Conservation (phyloP, 2,113 vertebrate genomes). For the Gracilinanus agilis region DNA sequence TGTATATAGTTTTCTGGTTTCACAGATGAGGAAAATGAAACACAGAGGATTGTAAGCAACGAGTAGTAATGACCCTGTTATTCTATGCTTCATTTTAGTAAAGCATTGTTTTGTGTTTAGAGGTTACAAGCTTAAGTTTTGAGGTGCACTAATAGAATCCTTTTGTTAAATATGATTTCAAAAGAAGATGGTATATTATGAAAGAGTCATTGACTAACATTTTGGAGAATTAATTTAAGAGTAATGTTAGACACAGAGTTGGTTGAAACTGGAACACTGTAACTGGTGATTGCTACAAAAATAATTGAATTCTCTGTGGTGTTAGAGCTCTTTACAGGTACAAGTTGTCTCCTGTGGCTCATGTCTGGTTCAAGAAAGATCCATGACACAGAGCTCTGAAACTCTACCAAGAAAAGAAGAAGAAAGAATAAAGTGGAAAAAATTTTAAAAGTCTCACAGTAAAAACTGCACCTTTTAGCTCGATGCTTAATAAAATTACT, state of each 20-base stretch:
- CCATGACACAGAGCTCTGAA: background rate
- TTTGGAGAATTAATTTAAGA: background rate
- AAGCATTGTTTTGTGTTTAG: slow-evolving; percentile 4
- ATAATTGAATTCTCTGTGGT: background rate
- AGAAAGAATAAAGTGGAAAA: slow-evolving; percentile 17
- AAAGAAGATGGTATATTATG: background rate
- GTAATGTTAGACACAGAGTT: background rate
- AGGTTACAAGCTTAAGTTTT: slow-evolving; percentile 3
- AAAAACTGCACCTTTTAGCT: background rate
- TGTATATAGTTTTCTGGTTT: no score
- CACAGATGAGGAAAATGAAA: background rate
- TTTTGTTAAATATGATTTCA: background rate
- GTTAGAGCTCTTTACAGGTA: background rate
- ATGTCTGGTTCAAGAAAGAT: background rate
- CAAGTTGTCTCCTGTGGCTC: background rate
- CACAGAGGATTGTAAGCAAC: background rate
- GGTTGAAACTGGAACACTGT: background rate
- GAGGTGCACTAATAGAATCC: background rate
- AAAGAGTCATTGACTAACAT: slow-evolving; percentile 1
- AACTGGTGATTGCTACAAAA: background rate
- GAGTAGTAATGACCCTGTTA: background rate
- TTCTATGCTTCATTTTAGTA: background rate
- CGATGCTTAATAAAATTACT: slow-evolving; percentile 32
- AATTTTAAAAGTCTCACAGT: slow-evolving; percentile 12
- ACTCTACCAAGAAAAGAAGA: slow-evolving; percentile 19